phyloP scores from a whole-genome alignment of 2,888 invertebrate species.

The Zele albiditarsus region DNA sequence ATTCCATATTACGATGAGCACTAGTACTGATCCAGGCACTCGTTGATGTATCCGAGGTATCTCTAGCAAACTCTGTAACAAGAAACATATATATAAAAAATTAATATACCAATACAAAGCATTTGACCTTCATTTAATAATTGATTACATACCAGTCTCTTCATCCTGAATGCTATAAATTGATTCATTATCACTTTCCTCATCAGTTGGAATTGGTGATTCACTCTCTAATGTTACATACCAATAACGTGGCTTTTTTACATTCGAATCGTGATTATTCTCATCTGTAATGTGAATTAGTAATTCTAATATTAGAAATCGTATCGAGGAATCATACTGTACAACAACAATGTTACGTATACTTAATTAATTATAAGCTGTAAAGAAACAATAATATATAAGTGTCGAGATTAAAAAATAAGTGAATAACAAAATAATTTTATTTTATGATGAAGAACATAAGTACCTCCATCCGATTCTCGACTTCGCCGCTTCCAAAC shows the following conservation, averaged over 20 bases:
- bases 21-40: constrained; percentile 55
- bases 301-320: background rate
- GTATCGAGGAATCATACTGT: background rate
- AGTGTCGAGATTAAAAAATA: background rate
- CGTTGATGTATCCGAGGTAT: constrained; percentile 63
- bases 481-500: constrained; percentile 50
- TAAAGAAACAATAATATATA: background rate
- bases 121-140: constrained; percentile 9
- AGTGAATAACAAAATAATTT: background rate
- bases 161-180: constrained; percentile 78
- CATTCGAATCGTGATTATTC: constrained; percentile 47
- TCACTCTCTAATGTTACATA: constrained; percentile 72
- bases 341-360: background rate
- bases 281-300: constrained; percentile 54
- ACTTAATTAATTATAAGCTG: background rate
- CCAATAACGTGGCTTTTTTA: constrained; percentile 58
- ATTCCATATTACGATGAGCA: constrained; percentile 49
- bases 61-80: constrained; percentile 59
- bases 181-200: constrained; percentile 75
- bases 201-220: constrained; percentile 65
- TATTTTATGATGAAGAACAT: background rate
- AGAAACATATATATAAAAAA: constrained; percentile 20
- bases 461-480: constrained; percentile 50
- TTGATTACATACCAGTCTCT: constrained; percentile 77
- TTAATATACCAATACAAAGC: background rate